phyloP scores from a whole-genome alignment of 1,140 invertebrate species.

The Panulirus ornatus region DNA sequence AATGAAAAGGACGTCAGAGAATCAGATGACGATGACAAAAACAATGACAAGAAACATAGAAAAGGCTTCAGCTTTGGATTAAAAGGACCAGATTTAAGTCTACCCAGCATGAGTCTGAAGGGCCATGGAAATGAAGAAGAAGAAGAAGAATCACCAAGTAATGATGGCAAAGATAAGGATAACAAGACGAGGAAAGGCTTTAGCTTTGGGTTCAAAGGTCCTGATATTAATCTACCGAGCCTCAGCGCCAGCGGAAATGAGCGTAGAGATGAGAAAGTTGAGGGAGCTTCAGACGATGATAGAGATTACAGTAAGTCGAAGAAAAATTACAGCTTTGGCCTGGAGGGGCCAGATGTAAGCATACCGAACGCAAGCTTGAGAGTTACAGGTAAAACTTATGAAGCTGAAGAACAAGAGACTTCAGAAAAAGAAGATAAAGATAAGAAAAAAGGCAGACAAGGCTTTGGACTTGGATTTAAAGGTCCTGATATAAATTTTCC shows the following conservation, averaged over 20 bases:
- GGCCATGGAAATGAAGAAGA: not conserved
- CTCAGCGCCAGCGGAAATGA: not conserved
- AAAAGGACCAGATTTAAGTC: conserved; percentile 45
- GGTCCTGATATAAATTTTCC: conserved; percentile 36
- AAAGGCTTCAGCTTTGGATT: conserved; percentile 51
- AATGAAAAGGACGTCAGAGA: conserved; percentile 13
- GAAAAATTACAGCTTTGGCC: conserved; percentile 13
- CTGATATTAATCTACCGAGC: conserved; percentile 31
- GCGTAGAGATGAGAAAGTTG: not conserved
- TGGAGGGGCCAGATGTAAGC: conserved; percentile 50
- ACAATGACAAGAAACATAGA: not conserved
- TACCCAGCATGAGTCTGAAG: conserved; percentile 34
- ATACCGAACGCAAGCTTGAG: not conserved
- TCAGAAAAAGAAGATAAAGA: not conserved
- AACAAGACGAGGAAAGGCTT: conserved; percentile 44
- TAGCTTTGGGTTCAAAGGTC: conserved; percentile 48
- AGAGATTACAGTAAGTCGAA: not conserved
- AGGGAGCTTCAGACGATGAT: not conserved
- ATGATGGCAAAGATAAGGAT: not conserved
- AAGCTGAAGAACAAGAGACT: not conserved
- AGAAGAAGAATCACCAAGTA: not conserved
- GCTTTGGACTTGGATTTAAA: conserved; percentile 50
- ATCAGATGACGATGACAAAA: not conserved
- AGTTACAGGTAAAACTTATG: conserved; percentile 11
- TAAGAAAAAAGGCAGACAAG: conserved; percentile 22